Conservation (phyloP, 2,888 invertebrate species). For the Hirtodrosophila trivittata region DNA sequence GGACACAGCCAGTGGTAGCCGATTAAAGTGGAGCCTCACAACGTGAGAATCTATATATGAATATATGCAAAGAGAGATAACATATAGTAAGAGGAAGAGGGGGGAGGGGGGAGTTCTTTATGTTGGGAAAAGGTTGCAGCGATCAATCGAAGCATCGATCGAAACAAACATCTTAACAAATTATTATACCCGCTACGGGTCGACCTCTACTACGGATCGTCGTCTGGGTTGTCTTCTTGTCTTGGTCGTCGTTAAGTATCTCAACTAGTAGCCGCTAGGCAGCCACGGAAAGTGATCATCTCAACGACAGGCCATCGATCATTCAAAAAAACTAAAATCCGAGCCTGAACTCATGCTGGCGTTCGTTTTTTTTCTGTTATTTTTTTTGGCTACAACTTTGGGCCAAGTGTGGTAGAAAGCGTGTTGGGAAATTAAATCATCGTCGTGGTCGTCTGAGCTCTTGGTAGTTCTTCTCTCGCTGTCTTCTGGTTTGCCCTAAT, state of each 20-base stretch:
- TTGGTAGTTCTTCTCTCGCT: constrained; percentile 16
- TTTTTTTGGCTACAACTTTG: constrained; percentile 45
- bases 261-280: constrained; percentile 80
- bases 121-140: constrained; percentile 40
- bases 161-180: constrained; percentile 76
- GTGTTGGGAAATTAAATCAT: constrained; percentile 80
- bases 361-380: background rate
- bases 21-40: constrained; percentile 44
- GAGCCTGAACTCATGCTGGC: constrained; percentile 57
- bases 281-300: constrained; percentile 78
- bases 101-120: constrained; percentile 6
- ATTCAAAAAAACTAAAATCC: constrained; percentile 43
- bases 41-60: constrained; percentile 76
- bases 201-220: constrained; percentile 12
- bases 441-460: constrained; percentile 55
- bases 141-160: constrained; percentile 43
- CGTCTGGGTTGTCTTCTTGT: background rate
- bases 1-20: constrained; percentile 38
- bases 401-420: constrained; percentile 61
- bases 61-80: constrained; percentile 58
- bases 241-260: constrained; percentile 68
- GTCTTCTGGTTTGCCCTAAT: constrained; percentile 57
- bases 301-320: constrained; percentile 79
- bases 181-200: constrained; percentile 54
- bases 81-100: background rate